A percentile compares a stretch with the other conserved stretches of the same genome.
Conservation (phyloP, 1,140 invertebrate genomes). For the Drusus annulatus region DNA sequence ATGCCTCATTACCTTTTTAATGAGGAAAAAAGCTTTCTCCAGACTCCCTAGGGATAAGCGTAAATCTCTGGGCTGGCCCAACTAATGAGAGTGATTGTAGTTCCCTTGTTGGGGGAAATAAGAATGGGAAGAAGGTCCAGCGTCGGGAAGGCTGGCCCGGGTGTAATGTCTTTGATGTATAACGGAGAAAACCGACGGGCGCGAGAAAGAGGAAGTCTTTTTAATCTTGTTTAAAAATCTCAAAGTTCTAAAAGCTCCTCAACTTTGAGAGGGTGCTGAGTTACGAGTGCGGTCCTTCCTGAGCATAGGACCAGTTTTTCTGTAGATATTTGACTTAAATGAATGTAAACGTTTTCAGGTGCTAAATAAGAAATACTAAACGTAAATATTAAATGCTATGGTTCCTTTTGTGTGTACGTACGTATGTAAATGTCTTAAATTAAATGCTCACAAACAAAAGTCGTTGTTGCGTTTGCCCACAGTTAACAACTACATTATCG, state of each 20-base stretch:
- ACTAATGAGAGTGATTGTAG: constrained; percentile 52
- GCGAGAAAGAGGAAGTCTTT: constrained; percentile 45
- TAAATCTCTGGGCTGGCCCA: constrained; percentile 31
- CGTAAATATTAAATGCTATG: no score
- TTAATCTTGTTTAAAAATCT: constrained; percentile 57
- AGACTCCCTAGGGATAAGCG: constrained; percentile 22
- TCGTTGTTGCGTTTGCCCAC: no score
- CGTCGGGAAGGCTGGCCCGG: background rate
- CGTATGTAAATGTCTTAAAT: no score
- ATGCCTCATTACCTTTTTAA: constrained; percentile 42
- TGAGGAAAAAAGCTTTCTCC: constrained; percentile 36
- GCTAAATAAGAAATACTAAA: no score
- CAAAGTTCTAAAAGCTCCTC: constrained; percentile 44
- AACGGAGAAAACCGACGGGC: background rate
- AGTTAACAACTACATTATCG: no score
- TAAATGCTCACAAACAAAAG: no score
- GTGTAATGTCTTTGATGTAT: constrained; percentile 43
- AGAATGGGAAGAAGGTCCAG: constrained; percentile 29
- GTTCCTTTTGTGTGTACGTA: no score
- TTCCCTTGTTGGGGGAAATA: constrained; percentile 37
- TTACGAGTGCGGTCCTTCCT: constrained; percentile 8
- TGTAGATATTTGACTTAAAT: no score
- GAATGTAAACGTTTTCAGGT: no score
- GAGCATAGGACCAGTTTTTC: background rate
- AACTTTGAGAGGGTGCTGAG: constrained; percentile 36